Evolutionary conservation across 2,888 invertebrate species (phyloP).

Genomic region (Diarsia rubi): DNA sequence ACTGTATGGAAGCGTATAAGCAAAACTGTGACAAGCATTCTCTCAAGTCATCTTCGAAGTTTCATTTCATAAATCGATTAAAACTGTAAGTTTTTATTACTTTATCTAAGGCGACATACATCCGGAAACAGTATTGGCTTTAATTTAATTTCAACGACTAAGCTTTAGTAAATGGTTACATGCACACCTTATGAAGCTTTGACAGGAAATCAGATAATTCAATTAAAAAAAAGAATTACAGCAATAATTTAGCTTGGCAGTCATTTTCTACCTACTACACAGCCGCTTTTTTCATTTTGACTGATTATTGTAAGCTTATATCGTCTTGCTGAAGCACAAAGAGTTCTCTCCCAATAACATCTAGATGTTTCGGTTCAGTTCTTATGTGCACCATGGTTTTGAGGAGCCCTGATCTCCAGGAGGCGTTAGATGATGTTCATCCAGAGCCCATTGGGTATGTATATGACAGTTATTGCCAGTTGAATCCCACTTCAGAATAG

Average conservation of each 20-base stretch:
- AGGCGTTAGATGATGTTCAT: background rate
- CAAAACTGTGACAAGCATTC: background rate
- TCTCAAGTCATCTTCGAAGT: background rate
- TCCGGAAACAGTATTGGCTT: background rate
- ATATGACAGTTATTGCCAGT: background rate
- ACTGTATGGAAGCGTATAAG: background rate
- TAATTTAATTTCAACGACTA: background rate
- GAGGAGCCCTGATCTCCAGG: too few relatives aligned
- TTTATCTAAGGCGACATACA: background rate
- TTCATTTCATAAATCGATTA: slow-evolving; percentile 21
- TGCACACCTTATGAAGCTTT: background rate
- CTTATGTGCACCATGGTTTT: background rate
- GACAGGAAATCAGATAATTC: background rate
- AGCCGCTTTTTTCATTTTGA: background rate
- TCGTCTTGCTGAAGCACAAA: background rate
- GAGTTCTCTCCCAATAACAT: background rate
- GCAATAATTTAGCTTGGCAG: background rate
- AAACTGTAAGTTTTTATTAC: background rate
- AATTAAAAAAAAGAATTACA: too few relatives aligned
- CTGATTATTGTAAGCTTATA: background rate
- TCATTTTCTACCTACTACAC: background rate
- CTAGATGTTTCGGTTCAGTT: background rate
- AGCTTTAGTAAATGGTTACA: slow-evolving; percentile 9
- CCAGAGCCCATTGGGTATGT: background rate
- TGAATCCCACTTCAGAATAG: background rate